Evolutionary conservation across 2,113 vertebrate species (phyloP).

Genomic region (Antigone vipio): DNA sequence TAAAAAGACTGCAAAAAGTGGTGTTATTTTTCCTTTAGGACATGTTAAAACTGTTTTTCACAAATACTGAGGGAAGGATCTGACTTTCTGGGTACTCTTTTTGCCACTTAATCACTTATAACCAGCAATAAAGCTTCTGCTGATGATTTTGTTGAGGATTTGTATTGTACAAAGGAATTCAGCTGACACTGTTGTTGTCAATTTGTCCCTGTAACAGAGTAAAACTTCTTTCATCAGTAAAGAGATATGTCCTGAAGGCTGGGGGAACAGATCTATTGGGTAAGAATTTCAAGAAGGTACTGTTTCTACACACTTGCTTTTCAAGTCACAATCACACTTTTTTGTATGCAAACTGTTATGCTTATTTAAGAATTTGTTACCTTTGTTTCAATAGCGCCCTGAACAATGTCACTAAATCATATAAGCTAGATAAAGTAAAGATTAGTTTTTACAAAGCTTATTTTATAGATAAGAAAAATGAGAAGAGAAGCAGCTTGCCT

Average conservation of each 20-base stretch:
- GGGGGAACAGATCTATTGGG: background rate
- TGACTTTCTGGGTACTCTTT: background rate
- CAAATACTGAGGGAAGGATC: background rate
- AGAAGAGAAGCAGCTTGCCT: background rate
- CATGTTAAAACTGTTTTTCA: background rate
- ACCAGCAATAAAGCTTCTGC: constrained; percentile 9
- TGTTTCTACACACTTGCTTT: constrained; percentile 8
- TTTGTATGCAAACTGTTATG: background rate
- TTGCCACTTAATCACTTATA: background rate
- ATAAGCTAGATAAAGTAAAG: background rate
- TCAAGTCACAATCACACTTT: constrained; percentile 7
- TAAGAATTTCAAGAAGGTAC: constrained; percentile 34
- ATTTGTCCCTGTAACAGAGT: background rate
- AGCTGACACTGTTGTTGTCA: background rate
- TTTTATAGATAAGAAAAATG: background rate
- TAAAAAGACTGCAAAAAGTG: background rate
- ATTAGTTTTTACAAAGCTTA: background rate
- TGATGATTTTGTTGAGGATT: background rate
- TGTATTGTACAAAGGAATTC: background rate
- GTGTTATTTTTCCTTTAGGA: background rate
- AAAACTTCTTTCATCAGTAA: constrained; percentile 27
- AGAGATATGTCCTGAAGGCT: constrained; percentile 16
- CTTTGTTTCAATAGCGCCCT: background rate
- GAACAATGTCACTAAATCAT: background rate
- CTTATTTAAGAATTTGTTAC: constrained; percentile 22